Base-by-base conservation (phyloP, 23 tunicate genomes). In the Corella eumyota region DNA sequence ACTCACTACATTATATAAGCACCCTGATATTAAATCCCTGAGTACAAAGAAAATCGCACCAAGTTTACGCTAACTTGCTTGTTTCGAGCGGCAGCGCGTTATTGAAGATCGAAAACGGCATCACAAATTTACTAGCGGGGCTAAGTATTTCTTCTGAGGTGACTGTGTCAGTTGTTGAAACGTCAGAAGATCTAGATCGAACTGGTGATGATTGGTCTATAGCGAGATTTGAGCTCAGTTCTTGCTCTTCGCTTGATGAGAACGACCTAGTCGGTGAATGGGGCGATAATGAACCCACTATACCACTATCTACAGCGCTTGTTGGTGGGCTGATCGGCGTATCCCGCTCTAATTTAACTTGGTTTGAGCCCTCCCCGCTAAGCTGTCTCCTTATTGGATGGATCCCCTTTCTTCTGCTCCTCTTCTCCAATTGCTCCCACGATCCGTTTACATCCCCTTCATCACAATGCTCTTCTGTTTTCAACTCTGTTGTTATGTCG, bases 371-470 rank as follows among this genome's bases (percentile, higher is more conserved):
- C 34, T 69, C 64, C 32, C 50, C 38, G 22, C 37, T 31, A 0
- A 64, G 40, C 6, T 13, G 35, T 22, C 67, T 60, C 22, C 83
- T 34, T 51, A 46, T 60, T 13, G 83, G 83, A 48, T 66, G 83
- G 4, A 37, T 58, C 2, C 74, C 74, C 56, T 76, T 76, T 1
- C 83, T 49, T 13, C 61, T 57, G 58, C 59, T 76, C 9, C 67
- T 58, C 37, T 76, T 76, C 58, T 33, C 58, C 24, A 25, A 37
- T n/a, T 48, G 69, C 45, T 48, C 56, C 80, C 65, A 59, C n/a
- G 25, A 25, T 19, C 36, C 46, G 2, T 26, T 29, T 32, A 60
- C 26, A 65, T 26, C n/a, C 1, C 20, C 36, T 36, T 29, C 30
- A 25, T 32, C 48, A 22, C 26, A 32, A 25, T 5, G 31, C 19